These are phyloP conservation scores for Ceramica pisi DNA, from an alignment of 2,888 invertebrate genomes.

Conservation along the genomic window DNA sequence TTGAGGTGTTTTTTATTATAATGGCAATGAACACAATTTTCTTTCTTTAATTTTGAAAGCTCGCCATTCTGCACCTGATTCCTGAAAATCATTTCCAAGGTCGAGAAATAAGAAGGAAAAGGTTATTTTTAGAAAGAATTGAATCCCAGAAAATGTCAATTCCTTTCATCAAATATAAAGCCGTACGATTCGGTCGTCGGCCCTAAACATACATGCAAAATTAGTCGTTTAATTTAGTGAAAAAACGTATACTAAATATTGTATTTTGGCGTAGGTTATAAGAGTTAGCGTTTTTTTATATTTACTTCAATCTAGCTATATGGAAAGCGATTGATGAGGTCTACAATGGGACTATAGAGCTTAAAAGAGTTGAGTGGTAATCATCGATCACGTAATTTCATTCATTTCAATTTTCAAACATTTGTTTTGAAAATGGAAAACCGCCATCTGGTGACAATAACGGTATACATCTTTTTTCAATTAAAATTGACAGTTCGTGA, in stretches of 20 bases:
- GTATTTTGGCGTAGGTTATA: background rate
- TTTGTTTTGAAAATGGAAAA: too few relatives aligned
- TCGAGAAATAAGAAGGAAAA: background rate
- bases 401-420: too few relatives aligned
- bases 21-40: too few relatives aligned
- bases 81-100: background rate
- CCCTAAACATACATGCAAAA: conserved; percentile 38
- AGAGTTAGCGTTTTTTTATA: conserved; percentile 31
- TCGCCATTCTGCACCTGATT: background rate
- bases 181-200: background rate
- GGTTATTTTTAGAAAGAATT: background rate
- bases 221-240: conserved; percentile 50
- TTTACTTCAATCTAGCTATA: too few relatives aligned
- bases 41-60: background rate
- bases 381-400: too few relatives aligned
- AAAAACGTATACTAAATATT: conserved; percentile 34
- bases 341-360: too few relatives aligned
- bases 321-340: too few relatives aligned
- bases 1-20: too few relatives aligned
- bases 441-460: too few relatives aligned
- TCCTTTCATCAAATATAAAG: background rate
- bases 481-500: too few relatives aligned
- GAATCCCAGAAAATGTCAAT: conserved; percentile 12
- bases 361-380: too few relatives aligned
- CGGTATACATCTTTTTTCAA: too few relatives aligned